Percentiles rank a stretch among this genome's conserved stretches.
phyloP scores from a whole-genome alignment of 1,140 invertebrate genomes.

The Stenopsyche tienmushanensis region DNA sequence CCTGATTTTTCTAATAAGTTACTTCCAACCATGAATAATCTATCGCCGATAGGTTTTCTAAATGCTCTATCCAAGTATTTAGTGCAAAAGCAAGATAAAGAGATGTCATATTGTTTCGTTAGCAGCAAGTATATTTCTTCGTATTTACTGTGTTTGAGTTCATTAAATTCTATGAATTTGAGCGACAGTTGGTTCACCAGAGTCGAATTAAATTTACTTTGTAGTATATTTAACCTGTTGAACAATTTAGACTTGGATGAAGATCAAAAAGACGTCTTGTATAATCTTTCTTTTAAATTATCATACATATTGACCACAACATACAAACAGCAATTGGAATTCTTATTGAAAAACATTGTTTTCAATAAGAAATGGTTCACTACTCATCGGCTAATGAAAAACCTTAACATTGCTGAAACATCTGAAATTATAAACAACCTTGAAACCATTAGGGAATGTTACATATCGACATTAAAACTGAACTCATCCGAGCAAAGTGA shows the following conservation, averaged over 20 bases:
- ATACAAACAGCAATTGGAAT: conserved; percentile 53
- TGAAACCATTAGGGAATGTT: conserved; percentile 55
- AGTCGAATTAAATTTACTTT: conserved; percentile 57
- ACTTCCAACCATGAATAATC: conserved; percentile 52
- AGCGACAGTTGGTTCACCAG: conserved; percentile 60
- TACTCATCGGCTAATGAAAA: conserved; percentile 54
- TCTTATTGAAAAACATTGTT: conserved; percentile 55
- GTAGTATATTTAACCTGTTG: conserved; percentile 53
- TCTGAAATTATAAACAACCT: conserved; percentile 52
- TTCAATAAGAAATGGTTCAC: conserved; percentile 60
- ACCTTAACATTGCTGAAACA: conserved; percentile 52
- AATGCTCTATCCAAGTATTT: conserved; percentile 49
- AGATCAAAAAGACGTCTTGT: conserved; percentile 52
- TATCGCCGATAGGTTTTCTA: conserved; percentile 56
- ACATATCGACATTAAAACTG: conserved; percentile 53
- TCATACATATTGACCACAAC: conserved; percentile 56
- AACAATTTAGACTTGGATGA: conserved; percentile 44
- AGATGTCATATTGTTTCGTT: conserved; percentile 36
- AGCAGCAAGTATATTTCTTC: conserved; percentile 25
- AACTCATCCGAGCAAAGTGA: conserved; percentile 42
- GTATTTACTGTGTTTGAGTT: conserved; percentile 24
- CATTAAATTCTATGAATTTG: conserved; percentile 47
- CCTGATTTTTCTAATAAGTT: conserved; percentile 51
- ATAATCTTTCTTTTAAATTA: conserved; percentile 56
- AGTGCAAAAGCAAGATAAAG: conserved; percentile 31